These are phyloP conservation scores for Diploptera punctata DNA, from an alignment of 2,888 invertebrate genomes.

Conservation along the genomic window DNA sequence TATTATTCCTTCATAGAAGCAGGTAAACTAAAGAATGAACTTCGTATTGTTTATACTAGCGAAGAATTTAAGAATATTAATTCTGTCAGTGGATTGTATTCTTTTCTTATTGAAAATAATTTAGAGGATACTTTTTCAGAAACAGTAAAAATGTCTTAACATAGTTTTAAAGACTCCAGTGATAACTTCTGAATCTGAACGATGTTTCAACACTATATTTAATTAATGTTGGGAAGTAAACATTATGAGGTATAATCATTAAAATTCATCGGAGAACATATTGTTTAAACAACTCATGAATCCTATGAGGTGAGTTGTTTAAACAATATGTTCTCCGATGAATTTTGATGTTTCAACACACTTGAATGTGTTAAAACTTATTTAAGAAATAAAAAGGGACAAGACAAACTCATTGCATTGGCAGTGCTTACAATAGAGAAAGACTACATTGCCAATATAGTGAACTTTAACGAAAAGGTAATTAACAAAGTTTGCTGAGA, in stretches of 20 bases:
- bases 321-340: too few species aligned
- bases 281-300: too few species aligned
- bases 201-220: too few species aligned
- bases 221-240: too few species aligned
- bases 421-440: neutral
- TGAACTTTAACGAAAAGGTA: too few species aligned
- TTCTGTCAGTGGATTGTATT: neutral
- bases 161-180: neutral
- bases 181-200: neutral
- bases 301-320: too few species aligned
- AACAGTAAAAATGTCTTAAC: neutral
- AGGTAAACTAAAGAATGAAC: neutral
- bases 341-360: slow-evolving; percentile 4
- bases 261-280: too few species aligned
- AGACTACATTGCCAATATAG: neutral
- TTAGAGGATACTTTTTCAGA: neutral
- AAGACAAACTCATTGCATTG: neutral
- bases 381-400: neutral
- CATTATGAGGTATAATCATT: too few species aligned
- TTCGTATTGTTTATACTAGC: neutral
- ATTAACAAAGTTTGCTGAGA: neutral
- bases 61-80: neutral
- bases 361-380: neutral
- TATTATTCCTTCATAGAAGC: neutral
- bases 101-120: neutral